Conservation (phyloP, 53 echinoderm and acorn worm genomes). For the Arbacia lixula region DNA sequence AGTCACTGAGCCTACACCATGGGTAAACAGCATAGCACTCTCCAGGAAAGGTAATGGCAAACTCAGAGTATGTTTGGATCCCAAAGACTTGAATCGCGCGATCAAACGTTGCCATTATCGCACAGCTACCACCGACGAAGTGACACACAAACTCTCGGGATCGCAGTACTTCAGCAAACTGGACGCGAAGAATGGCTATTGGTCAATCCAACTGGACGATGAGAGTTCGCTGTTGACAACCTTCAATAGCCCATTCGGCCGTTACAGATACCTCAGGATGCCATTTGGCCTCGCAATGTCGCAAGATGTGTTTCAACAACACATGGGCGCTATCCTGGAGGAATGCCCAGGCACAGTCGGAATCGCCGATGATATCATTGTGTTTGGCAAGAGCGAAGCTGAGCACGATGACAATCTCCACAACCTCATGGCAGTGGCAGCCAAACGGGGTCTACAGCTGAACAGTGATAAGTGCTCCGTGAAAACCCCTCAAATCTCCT, state of each 20-base stretch:
- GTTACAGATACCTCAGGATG: conserved; percentile 74
- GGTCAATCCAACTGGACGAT: conserved; percentile 68
- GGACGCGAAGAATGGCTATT: conserved; percentile 67
- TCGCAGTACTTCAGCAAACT: conserved; percentile 53
- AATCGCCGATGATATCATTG: conserved; percentile 70
- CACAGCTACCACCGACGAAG: conserved; percentile 54
- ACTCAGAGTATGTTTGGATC: conserved; percentile 59
- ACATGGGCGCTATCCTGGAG: conserved; percentile 78
- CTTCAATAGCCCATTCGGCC: conserved; percentile 70
- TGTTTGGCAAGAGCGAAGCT: conserved; percentile 32
- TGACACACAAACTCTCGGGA: conserved; percentile 49
- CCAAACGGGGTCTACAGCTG: conserved; percentile 60
- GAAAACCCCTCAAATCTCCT: conserved; percentile 34
- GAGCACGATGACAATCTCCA: conserved; percentile 67
- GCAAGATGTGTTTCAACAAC: conserved; percentile 76
- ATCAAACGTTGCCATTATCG: conserved; percentile 63
- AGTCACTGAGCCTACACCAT: conserved; percentile 62
- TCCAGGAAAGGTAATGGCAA: conserved; percentile 63
- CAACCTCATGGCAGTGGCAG: conserved; percentile 50
- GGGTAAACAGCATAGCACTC: conserved; percentile 66
- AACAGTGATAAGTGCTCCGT: conserved; percentile 66
- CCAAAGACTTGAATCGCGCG: conserved; percentile 64
- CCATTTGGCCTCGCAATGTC: conserved; percentile 71
- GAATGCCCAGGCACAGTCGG: conserved; percentile 71
- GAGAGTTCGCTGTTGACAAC: conserved; percentile 67